phyloP scores from a whole-genome alignment of 2,113 vertebrate species.

The Platysternon megacephalum region DNA sequence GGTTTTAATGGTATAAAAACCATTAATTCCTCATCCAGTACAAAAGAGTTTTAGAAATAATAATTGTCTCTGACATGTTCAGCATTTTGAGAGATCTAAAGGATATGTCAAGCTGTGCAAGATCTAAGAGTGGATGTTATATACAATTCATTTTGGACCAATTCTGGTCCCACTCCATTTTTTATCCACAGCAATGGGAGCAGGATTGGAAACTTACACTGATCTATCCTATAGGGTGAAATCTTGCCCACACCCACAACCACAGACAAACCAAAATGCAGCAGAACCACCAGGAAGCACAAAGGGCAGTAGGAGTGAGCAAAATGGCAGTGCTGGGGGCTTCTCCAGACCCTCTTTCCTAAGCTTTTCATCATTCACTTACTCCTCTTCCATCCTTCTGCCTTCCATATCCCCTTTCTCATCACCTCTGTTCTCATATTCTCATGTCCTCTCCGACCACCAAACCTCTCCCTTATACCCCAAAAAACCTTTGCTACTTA shows the following conservation, averaged over 20 bases:
- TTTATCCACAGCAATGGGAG: neutral
- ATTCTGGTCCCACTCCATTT: neutral
- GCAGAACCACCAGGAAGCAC: neutral
- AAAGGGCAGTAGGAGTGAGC: neutral
- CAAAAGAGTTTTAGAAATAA: neutral
- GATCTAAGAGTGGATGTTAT: neutral
- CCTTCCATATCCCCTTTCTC: neutral
- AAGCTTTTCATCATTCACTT: neutral
- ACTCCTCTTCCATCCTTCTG: neutral
- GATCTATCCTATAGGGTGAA: neutral
- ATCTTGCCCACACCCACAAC: neutral
- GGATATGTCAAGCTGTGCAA: neutral
- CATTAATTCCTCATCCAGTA: neutral
- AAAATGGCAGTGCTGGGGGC: neutral
- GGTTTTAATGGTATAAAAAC: neutral
- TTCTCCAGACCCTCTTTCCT: neutral
- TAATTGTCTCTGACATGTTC: neutral
- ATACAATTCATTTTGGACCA: neutral
- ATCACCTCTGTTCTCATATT: neutral
- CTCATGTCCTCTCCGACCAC: neutral
- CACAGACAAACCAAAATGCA: neutral
- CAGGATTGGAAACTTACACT: neutral
- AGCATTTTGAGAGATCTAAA: neutral
- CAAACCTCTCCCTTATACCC: neutral
- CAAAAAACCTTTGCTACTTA: neutral